A percentile compares a stretch with the other conserved stretches of the same genome.
These are phyloP conservation scores for Engraulis encrasicolus DNA, from an alignment of 2,113 vertebrate genomes.

Conservation along the genomic window DNA sequence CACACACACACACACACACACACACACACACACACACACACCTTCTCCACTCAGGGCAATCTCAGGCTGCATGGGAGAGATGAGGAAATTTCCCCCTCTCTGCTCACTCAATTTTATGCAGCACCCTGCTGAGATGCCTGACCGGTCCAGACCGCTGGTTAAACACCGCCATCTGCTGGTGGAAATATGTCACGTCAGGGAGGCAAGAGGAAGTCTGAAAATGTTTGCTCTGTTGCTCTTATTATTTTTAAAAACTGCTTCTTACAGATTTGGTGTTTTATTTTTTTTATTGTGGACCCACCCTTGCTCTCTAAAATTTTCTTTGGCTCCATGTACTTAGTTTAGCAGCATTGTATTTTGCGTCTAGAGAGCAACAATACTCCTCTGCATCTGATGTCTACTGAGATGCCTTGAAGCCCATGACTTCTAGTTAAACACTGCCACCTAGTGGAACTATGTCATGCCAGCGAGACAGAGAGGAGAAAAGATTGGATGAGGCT, in stretches of 20 bases:
- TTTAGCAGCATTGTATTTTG: no score
- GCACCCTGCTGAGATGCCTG: background rate
- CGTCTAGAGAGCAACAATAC: no score
- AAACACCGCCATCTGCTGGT: slow-evolving; percentile 3
- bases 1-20: background rate
- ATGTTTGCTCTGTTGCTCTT: no score
- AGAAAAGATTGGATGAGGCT: no score
- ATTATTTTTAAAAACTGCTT: no score
- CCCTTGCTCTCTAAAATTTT: no score
- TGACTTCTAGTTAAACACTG: background rate
- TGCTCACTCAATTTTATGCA: slow-evolving; percentile 7
- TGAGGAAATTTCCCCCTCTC: background rate
- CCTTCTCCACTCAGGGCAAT: background rate
- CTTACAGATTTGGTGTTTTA: no score
- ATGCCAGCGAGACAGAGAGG: background rate
- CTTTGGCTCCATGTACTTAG: no score
- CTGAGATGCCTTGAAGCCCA: background rate
- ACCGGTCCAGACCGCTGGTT: background rate
- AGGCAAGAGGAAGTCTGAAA: background rate
- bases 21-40: background rate
- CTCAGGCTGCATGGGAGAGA: background rate
- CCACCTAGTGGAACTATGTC: background rate
- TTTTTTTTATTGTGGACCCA: no score
- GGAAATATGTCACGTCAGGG: background rate
- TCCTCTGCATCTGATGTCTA: no score